These are phyloP conservation scores for Sebastolobus altivelis DNA, from an alignment of 2,797 vertebrate species.

Conservation along the genomic window DNA sequence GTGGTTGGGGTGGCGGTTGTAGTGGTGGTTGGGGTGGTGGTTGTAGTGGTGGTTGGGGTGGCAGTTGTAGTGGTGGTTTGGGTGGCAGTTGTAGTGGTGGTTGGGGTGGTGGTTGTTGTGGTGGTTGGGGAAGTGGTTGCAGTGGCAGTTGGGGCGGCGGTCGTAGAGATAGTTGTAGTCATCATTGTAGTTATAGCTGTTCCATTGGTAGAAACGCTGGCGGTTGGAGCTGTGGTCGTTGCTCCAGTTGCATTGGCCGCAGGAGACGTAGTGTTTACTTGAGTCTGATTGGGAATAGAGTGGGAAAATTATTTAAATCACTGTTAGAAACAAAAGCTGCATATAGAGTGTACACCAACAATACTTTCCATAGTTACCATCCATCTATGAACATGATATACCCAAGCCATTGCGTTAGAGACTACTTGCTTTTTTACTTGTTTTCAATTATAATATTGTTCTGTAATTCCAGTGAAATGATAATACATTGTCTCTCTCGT, in stretches of 20 bases:
- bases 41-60: fast-evolving
- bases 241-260: too few relatives aligned
- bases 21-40: not conserved
- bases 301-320: not conserved
- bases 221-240: not conserved
- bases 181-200: too few relatives aligned
- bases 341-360: not conserved
- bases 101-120: fast-evolving
- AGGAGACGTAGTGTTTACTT: too few relatives aligned
- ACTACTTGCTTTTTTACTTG: not conserved
- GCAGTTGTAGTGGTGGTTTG: fast-evolving
- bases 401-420: not conserved
- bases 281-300: not conserved
- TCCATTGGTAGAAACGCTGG: too few relatives aligned
- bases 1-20: fast-evolving
- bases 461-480: not conserved
- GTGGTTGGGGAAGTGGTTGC: fast-evolving
- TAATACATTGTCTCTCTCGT: not conserved
- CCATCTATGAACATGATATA: not conserved
- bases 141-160: fast-evolving
- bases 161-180: not conserved
- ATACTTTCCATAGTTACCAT: not conserved
- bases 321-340: not conserved
- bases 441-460: not conserved
- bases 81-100: fast-evolving